Conservation (phyloP, 1,140 invertebrate species). For the Drosophila rhopaloa region DNA sequence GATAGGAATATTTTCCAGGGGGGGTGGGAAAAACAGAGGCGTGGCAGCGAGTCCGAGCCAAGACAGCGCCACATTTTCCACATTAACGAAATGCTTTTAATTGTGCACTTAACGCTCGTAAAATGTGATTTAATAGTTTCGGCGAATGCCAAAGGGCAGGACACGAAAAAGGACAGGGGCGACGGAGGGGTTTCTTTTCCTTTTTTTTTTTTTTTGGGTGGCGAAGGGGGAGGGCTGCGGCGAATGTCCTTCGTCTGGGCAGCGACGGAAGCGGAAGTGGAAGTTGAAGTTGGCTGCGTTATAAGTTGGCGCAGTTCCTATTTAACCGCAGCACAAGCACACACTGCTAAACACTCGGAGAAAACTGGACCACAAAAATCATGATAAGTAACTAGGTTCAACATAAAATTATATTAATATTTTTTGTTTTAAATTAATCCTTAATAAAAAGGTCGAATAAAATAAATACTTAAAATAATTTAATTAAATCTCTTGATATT, state of each 20-base stretch:
- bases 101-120: conserved; percentile 82
- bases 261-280: conserved; percentile 32
- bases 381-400: background rate
- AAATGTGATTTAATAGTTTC: conserved; percentile 82
- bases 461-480: no score
- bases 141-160: conserved; percentile 45
- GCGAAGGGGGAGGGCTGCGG: background rate
- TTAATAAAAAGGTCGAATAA: no score
- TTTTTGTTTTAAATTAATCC: no score
- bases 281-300: conserved; percentile 66
- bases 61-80: conserved; percentile 71
- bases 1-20: background rate
- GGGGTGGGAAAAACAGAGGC: background rate
- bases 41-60: conserved; percentile 6
- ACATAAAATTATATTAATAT: no score
- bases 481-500: no score
- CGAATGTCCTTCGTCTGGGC: background rate
- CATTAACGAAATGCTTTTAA: conserved; percentile 82
- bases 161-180: conserved; percentile 2
- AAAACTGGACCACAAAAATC: background rate
- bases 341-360: conserved; percentile 26
- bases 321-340: conserved; percentile 58
- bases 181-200: background rate
- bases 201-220: no score
- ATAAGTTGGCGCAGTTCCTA: conserved; percentile 70